Percentiles rank a stretch among this genome's conserved stretches.
phyloP scores from a whole-genome alignment of 2,888 invertebrate species.

The Yponomeuta plumbellus region DNA sequence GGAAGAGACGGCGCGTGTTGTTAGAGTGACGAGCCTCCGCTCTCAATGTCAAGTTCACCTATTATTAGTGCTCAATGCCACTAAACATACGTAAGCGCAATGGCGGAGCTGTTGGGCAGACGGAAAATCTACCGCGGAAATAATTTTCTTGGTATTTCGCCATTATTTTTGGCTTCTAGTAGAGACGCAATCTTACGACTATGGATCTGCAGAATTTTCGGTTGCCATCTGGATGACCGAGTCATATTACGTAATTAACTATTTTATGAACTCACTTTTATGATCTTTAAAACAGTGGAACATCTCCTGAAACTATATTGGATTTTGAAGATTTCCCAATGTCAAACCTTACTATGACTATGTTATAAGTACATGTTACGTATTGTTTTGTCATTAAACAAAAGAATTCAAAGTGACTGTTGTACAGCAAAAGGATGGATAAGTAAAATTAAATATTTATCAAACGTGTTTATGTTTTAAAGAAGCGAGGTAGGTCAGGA shows the following conservation, averaged over 20 bases:
- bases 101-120: slow-evolving; percentile 46
- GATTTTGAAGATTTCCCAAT: no score
- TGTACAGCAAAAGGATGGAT: background rate
- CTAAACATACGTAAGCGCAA: slow-evolving; percentile 64
- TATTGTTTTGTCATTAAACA: background rate
- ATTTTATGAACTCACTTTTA: background rate
- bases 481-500: slow-evolving; percentile 22
- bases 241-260: background rate
- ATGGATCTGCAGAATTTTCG: background rate
- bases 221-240: background rate
- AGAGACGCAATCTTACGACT: background rate
- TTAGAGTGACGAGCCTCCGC: slow-evolving; percentile 72
- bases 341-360: no score
- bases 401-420: background rate
- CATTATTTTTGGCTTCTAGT: background rate
- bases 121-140: slow-evolving; percentile 33
- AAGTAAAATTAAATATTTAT: background rate
- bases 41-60: slow-evolving; percentile 77
- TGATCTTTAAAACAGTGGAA: no score
- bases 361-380: background rate
- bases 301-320: no score
- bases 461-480: slow-evolving; percentile 1
- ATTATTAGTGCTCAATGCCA: slow-evolving; percentile 76
- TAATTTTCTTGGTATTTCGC: slow-evolving; percentile 17
- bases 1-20: slow-evolving; percentile 58